Conservation (phyloP, 2,113 vertebrate genomes). For the Xenus cinereus region DNA sequence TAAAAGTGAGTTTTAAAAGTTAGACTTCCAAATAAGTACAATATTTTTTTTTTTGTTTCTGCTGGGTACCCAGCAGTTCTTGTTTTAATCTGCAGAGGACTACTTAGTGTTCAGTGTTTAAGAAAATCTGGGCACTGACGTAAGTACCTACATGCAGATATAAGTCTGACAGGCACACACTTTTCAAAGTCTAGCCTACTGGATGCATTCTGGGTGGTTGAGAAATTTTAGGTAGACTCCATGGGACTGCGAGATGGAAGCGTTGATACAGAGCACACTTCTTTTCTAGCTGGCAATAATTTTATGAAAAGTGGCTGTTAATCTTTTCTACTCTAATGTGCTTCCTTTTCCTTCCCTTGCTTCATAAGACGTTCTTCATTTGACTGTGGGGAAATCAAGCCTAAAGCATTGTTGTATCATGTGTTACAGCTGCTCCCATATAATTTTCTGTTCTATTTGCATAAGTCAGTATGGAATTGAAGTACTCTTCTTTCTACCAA, state of each 20-base stretch:
- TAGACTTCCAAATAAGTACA: background rate
- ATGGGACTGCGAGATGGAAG: background rate
- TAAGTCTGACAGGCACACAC: background rate
- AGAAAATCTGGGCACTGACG: background rate
- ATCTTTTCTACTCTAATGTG: background rate
- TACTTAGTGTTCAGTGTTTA: background rate
- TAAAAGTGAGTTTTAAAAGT: background rate
- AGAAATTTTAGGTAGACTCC: background rate
- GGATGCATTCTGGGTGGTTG: background rate
- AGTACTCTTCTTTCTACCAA: background rate
- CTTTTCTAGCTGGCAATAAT: background rate
- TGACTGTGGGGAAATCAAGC: slow-evolving; percentile 7
- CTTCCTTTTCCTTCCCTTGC: background rate
- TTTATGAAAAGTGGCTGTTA: background rate
- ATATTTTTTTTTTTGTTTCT: background rate
- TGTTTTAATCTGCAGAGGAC: background rate
- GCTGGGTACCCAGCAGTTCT: background rate
- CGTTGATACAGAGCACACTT: background rate
- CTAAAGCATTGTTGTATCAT: background rate
- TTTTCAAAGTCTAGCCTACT: background rate
- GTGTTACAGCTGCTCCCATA: background rate
- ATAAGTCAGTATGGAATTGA: background rate
- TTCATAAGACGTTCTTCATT: background rate
- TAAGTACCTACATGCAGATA: background rate
- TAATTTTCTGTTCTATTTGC: background rate